Conservation (phyloP, 1,140 invertebrate species). For the Dinoponera quadriceps region DNA sequence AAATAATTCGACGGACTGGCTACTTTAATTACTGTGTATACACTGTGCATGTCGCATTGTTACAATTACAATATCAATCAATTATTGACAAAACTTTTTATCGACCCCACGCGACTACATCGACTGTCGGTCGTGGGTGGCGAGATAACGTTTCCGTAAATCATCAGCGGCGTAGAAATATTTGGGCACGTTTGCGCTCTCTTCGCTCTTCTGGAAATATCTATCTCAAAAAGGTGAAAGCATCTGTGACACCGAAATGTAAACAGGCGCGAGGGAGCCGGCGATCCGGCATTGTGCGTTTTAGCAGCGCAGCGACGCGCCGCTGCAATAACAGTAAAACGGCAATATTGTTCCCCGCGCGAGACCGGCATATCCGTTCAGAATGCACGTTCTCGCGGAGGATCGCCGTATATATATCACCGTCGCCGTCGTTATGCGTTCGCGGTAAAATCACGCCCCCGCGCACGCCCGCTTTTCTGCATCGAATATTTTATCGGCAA, state of each 20-base stretch:
- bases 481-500: conserved; percentile 60
- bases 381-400: conserved; percentile 45
- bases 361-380: conserved; percentile 3
- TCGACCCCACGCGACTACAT: neutral
- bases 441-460: conserved; percentile 53
- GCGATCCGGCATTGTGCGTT: conserved; percentile 48
- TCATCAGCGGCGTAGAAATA: neutral
- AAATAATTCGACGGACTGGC: too few species aligned
- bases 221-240: neutral
- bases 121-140: neutral
- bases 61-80: neutral
- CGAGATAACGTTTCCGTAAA: neutral
- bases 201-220: neutral
- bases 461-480: conserved; percentile 28
- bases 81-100: neutral
- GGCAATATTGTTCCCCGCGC: conserved; percentile 70
- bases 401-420: conserved; percentile 40
- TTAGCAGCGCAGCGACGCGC: conserved; percentile 28
- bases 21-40: too few species aligned
- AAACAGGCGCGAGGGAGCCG: conserved; percentile 19
- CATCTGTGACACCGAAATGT: conserved; percentile 10
- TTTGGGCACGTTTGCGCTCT: neutral
- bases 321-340: conserved; percentile 71
- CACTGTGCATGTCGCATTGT: too few species aligned
- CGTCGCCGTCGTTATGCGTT: conserved; percentile 20